Percentiles rank a stretch among this genome's conserved stretches.
phyloP scores from a whole-genome alignment of 2,113 vertebrate species.

The Percopsis transmontana region DNA sequence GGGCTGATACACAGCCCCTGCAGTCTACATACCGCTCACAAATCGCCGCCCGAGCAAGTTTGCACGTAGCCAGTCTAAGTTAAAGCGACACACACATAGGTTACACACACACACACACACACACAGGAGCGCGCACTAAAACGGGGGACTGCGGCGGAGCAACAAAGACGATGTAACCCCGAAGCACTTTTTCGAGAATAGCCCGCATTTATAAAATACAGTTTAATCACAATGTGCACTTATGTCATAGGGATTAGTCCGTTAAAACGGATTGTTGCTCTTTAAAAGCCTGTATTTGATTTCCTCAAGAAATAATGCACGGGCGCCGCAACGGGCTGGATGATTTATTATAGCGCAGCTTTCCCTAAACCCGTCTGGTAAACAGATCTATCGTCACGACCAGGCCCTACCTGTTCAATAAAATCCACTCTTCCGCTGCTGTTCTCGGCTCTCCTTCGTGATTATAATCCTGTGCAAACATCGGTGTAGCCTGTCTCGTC shows the following conservation, averaged over 20 bases:
- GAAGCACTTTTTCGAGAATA: conserved; percentile 15
- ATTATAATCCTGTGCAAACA: conserved; percentile 64
- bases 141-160: conserved; percentile 51
- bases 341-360: conserved; percentile 20
- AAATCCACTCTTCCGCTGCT: conserved; percentile 51
- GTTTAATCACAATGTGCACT: background rate
- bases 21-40: conserved; percentile 75
- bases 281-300: background rate
- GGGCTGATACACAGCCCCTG: conserved; percentile 70
- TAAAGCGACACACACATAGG: conserved; percentile 35
- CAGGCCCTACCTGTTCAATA: conserved; percentile 58
- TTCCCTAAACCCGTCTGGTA: background rate
- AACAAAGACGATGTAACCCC: conserved; percentile 36
- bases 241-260: background rate
- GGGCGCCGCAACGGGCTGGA: conserved; percentile 14
- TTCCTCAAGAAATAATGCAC: background rate
- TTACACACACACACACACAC: conserved; percentile 19
- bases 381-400: conserved; percentile 2
- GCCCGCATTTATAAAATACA: background rate
- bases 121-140: background rate
- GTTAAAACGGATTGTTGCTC: background rate
- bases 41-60: conserved; percentile 70
- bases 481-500: conserved; percentile 55
- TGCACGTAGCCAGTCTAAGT: conserved; percentile 70
- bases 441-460: conserved; percentile 53